Percentiles rank a stretch among this genome's conserved stretches.
Conservation (phyloP, 2,797 vertebrate genomes). For the Dryobates pubescens region DNA sequence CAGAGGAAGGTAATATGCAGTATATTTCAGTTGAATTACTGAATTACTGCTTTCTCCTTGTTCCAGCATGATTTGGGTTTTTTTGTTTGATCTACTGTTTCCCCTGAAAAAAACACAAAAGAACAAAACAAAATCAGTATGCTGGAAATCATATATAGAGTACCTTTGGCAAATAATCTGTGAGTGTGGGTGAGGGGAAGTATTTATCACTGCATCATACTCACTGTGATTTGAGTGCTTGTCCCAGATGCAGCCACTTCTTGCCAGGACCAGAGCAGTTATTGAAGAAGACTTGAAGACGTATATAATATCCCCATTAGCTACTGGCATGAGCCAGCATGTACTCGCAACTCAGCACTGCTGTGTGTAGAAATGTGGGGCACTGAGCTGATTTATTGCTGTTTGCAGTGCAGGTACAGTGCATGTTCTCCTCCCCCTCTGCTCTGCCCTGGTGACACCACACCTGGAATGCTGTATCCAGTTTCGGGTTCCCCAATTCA, state of each 20-base stretch:
- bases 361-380: fast-evolving
- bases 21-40: neutral
- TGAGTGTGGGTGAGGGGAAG: neutral
- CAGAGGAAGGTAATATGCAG: neutral
- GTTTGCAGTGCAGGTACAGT: neutral
- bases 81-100: neutral
- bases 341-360: neutral
- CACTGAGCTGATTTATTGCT: neutral
- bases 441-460: too few relatives aligned
- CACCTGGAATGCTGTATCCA: too few relatives aligned
- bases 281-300: neutral
- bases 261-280: conserved; percentile 1
- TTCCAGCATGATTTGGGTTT: neutral
- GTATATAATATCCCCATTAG: neutral
- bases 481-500: too few relatives aligned
- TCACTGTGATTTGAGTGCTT: neutral
- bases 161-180: neutral
- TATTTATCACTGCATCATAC: neutral
- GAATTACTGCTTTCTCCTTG: neutral
- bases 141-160: neutral
- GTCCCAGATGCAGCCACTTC: neutral
- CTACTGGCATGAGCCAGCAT: neutral
- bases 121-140: neutral
- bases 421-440: too few relatives aligned
- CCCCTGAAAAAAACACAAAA: neutral